phyloP scores from a whole-genome alignment of 2,888 invertebrate species.

The Mechanitis messenoides region DNA sequence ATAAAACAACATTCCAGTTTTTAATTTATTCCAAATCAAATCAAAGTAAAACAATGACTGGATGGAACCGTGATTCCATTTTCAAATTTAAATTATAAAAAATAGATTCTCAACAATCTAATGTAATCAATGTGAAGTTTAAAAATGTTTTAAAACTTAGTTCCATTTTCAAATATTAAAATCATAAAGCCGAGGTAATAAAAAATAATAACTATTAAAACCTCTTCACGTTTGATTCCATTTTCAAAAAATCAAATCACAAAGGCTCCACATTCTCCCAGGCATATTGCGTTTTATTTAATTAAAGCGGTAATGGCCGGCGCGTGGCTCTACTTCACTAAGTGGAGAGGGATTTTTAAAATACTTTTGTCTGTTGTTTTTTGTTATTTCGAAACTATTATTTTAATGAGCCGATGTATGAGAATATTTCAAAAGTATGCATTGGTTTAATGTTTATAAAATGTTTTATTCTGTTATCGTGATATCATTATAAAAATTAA shows the following conservation, averaged over 20 bases:
- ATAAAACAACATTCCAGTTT: no score
- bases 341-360: constrained; percentile 26
- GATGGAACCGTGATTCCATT: no score
- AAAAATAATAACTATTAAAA: neutral
- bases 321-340: constrained; percentile 41
- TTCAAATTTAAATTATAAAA: no score
- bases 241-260: constrained; percentile 13
- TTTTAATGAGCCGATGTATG: constrained; percentile 22
- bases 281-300: constrained; percentile 52
- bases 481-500: no score
- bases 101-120: no score
- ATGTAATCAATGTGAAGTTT: no score
- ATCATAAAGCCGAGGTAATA: neutral
- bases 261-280: constrained; percentile 43
- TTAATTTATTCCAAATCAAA: no score
- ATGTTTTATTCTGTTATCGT: neutral
- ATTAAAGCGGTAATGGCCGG: constrained; percentile 51
- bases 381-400: constrained; percentile 21
- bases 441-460: neutral
- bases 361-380: constrained; percentile 21
- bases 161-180: constrained; percentile 6
- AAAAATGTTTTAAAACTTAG: no score
- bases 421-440: neutral
- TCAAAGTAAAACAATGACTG: no score
- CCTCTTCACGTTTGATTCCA: constrained; percentile 13